These are phyloP conservation scores for Agriopis marginaria DNA, from an alignment of 2,888 invertebrate species.

Conservation along the genomic window DNA sequence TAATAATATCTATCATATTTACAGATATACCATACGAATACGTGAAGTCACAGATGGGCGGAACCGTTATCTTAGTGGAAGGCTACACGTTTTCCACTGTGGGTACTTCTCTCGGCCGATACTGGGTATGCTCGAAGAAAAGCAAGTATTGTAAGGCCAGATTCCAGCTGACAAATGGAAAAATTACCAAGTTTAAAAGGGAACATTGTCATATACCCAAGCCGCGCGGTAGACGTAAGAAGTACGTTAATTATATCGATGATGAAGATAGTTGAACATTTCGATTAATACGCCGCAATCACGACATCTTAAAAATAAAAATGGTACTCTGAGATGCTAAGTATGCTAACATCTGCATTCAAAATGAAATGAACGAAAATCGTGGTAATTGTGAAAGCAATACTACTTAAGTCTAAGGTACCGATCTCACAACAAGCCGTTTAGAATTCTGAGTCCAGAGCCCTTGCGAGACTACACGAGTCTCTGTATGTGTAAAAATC, in stretches of 20 bases:
- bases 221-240: conserved; percentile 17
- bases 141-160: conserved; percentile 39
- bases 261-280: conserved; percentile 24
- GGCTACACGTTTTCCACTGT: conserved; percentile 34
- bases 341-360: too few relatives aligned
- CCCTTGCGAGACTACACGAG: too few relatives aligned
- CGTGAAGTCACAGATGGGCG: conserved; percentile 32
- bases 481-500: too few relatives aligned
- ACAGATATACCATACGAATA: conserved; percentile 31
- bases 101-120: conserved; percentile 19
- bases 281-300: neutral
- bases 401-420: too few relatives aligned
- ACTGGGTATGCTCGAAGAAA: conserved; percentile 40
- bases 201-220: conserved; percentile 37
- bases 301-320: neutral
- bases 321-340: too few relatives aligned
- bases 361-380: too few relatives aligned
- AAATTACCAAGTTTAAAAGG: conserved; percentile 36
- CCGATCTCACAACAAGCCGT: too few relatives aligned
- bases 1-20: neutral
- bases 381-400: too few relatives aligned
- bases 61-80: conserved; percentile 33
- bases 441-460: too few relatives aligned
- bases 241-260: conserved; percentile 29
- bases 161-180: conserved; percentile 34